These are phyloP conservation scores for Eubasilissa regina DNA, from an alignment of 1,140 invertebrate genomes.

Conservation along the genomic window DNA sequence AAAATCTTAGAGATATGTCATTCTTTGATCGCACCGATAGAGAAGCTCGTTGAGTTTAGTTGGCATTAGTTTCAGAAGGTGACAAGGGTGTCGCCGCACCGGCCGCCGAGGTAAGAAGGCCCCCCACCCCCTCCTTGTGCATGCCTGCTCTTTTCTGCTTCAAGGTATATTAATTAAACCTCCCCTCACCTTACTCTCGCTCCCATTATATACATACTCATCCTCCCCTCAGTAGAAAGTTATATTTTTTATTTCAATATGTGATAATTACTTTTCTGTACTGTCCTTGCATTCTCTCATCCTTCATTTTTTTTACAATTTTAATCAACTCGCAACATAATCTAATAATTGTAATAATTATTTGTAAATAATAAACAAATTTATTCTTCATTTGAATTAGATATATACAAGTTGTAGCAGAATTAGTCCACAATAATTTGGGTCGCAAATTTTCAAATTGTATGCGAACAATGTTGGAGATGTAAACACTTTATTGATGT, in stretches of 20 bases:
- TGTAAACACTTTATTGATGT: too few relatives aligned
- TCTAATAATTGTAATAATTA: neutral
- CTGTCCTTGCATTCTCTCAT: neutral
- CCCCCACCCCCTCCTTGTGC: constrained; percentile 77
- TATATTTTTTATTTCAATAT: too few relatives aligned
- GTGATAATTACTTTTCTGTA: too few relatives aligned
- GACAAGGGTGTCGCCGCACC: constrained; percentile 58
- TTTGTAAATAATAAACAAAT: neutral
- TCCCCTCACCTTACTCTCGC: constrained; percentile 12
- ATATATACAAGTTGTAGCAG: too few relatives aligned
- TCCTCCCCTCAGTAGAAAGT: too few relatives aligned
- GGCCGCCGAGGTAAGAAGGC: constrained; percentile 78
- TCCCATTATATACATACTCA: neutral
- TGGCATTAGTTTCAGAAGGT: constrained; percentile 51
- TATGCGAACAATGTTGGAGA: too few relatives aligned
- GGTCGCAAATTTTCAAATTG: too few relatives aligned
- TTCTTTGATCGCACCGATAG: too few relatives aligned
- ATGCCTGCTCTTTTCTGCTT: constrained; percentile 85
- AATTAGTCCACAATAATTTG: too few relatives aligned
- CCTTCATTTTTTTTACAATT: neutral
- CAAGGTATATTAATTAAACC: constrained; percentile 77
- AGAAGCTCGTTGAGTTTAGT: too few relatives aligned
- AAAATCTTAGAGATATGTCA: too few relatives aligned
- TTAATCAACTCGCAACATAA: neutral
- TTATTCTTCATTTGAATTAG: too few relatives aligned